Evolutionary conservation across 2,888 invertebrate species (phyloP).

Genomic region (Diplazon laetatorius): DNA sequence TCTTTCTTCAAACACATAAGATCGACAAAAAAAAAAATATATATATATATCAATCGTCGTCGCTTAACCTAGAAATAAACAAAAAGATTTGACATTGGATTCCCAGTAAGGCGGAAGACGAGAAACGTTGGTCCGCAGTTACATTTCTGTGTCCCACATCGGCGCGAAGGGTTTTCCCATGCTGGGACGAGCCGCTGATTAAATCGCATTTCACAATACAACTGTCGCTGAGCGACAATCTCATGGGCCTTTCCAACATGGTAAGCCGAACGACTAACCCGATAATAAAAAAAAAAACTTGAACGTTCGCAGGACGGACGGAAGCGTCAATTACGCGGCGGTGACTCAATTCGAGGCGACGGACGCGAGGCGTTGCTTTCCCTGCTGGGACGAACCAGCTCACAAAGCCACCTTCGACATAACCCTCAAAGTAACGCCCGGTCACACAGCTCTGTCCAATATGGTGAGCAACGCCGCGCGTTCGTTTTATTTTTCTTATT

Average conservation of each 20-base stretch:
- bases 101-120: conserved; percentile 51
- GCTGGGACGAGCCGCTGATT: conserved; percentile 85
- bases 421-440: conserved; percentile 90
- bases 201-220: conserved; percentile 84
- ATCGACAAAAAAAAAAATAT: no score
- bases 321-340: conserved; percentile 92
- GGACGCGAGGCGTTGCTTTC: conserved; percentile 96
- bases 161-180: conserved; percentile 84
- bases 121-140: conserved; percentile 78
- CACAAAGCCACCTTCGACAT: conserved; percentile 98
- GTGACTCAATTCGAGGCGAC: conserved; percentile 97
- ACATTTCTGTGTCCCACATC: conserved; percentile 82
- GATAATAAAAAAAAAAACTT: conserved; percentile 43
- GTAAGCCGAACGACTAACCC: conserved; percentile 71
- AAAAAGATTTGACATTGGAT: conserved; percentile 19
- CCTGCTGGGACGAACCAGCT: conserved; percentile 99
- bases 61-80: not conserved
- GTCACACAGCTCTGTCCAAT: conserved; percentile 95
- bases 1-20: no score
- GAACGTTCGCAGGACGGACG: conserved; percentile 84
- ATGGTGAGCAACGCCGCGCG: conserved; percentile 86
- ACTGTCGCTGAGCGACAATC: conserved; percentile 76
- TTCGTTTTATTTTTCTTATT: conserved; percentile 43
- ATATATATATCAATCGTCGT: no score
- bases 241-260: conserved; percentile 84